Conservation (phyloP, 2,113 vertebrate species). For the Xenus cinereus region DNA sequence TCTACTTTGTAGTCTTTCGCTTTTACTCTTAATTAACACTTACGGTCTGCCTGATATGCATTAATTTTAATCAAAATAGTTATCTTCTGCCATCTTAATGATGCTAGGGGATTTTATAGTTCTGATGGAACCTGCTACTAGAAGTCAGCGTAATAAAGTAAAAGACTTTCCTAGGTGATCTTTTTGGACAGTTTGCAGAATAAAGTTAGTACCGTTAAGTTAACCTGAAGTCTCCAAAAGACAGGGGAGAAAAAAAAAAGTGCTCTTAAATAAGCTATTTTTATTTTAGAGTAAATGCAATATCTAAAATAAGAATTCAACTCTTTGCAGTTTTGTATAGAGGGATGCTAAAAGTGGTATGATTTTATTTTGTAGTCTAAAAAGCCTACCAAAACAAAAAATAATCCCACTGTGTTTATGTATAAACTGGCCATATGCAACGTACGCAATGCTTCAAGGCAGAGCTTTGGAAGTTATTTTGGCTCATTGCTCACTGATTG, state of each 20-base stretch:
- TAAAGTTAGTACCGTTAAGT: background rate
- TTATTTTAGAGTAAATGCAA: background rate
- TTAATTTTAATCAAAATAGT: background rate
- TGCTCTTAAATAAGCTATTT: background rate
- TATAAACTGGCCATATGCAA: background rate
- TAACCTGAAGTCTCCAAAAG: background rate
- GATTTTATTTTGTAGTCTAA: background rate
- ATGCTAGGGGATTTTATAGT: background rate
- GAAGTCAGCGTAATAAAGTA: background rate
- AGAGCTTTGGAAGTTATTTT: background rate
- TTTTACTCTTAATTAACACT: background rate
- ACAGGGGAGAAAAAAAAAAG: background rate
- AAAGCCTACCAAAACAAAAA: background rate
- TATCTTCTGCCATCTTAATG: background rate
- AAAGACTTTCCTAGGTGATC: background rate
- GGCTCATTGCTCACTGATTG: background rate
- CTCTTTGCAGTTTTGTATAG: background rate
- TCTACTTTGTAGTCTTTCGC: background rate
- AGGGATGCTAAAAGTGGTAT: background rate
- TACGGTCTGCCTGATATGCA: background rate
- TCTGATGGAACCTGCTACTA: background rate
- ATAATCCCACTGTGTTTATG: background rate
- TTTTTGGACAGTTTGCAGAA: background rate
- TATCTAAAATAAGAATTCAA: background rate
- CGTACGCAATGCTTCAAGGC: background rate